Evolutionary conservation across 2,113 vertebrate genomes (phyloP).

Genomic region (Pelodiscus sinensis): DNA sequence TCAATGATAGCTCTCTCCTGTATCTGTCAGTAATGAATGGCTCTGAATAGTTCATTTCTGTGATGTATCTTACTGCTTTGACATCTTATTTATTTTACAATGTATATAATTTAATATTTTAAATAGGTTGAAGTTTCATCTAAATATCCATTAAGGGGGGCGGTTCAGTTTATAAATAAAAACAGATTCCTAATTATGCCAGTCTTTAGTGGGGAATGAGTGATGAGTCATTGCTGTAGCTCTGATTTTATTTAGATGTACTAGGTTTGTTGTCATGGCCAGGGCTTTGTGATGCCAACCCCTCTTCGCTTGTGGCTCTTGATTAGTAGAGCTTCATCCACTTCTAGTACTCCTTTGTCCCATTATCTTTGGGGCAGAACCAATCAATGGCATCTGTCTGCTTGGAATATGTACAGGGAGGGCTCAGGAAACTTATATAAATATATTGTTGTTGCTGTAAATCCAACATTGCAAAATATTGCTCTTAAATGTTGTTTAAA

Average conservation of each 20-base stretch:
- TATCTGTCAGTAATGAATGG: background rate
- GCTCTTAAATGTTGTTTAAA: background rate
- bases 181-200: background rate
- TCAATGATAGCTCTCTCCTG: background rate
- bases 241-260: background rate
- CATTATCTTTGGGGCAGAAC: accelerated
- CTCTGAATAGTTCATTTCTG: background rate
- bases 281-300: background rate
- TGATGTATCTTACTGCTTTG: background rate
- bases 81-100: background rate
- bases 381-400: accelerated
- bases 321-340: background rate
- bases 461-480: background rate
- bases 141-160: background rate
- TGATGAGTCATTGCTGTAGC: background rate
- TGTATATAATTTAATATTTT: background rate
- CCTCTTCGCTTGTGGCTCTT: background rate
- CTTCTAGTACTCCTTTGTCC: background rate
- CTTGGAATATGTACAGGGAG: background rate
- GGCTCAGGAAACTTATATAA: background rate
- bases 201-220: background rate
- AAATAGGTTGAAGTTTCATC: background rate
- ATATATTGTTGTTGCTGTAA: constrained; percentile 4
- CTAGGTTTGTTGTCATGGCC: background rate
- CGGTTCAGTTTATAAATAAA: background rate